These are phyloP conservation scores for Pachyseris speciosa DNA, from an alignment of 64 coral and sea anemone species.

Conservation along the genomic window DNA sequence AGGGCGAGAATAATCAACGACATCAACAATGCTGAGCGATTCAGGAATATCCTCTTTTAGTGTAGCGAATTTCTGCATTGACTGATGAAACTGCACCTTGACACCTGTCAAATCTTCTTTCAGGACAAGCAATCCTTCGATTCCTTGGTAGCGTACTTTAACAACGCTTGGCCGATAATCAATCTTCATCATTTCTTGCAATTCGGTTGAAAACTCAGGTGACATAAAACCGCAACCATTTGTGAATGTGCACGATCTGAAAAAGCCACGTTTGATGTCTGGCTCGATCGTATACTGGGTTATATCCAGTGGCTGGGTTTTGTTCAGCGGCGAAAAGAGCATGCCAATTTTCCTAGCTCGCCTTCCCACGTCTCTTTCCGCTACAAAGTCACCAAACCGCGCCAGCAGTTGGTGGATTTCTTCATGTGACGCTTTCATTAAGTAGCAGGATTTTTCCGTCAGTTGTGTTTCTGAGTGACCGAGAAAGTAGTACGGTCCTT, in stretches of 20 bases:
- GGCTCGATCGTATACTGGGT: no score
- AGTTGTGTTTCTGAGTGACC: slow-evolving; percentile 62
- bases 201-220: slow-evolving; percentile 40
- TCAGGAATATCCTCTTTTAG: slow-evolving; percentile 50
- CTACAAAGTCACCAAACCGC: slow-evolving; percentile 69
- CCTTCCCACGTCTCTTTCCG: slow-evolving; percentile 29
- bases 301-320: slow-evolving; percentile 11
- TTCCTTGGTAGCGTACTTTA: slow-evolving; percentile 63
- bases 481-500: slow-evolving; percentile 11
- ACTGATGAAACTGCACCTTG: no score
- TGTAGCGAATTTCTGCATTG: slow-evolving; percentile 77
- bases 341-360: slow-evolving; percentile 60
- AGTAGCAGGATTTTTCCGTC: slow-evolving; percentile 63
- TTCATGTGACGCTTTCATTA: slow-evolving; percentile 53
- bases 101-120: slow-evolving; percentile 31
- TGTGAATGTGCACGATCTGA: no score
- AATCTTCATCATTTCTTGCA: no score
- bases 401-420: slow-evolving; percentile 70
- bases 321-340: no score
- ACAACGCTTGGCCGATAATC: slow-evolving; percentile 59
- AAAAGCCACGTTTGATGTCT: no score
- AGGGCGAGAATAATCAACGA: no score
- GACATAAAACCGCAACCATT: no score
- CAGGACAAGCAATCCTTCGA: slow-evolving; percentile 51
- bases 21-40: slow-evolving; percentile 43